A percentile compares a stretch with the other conserved stretches of the same genome.
Evolutionary conservation across 1,140 invertebrate species (phyloP).

Genomic region (Pinna nobilis): DNA sequence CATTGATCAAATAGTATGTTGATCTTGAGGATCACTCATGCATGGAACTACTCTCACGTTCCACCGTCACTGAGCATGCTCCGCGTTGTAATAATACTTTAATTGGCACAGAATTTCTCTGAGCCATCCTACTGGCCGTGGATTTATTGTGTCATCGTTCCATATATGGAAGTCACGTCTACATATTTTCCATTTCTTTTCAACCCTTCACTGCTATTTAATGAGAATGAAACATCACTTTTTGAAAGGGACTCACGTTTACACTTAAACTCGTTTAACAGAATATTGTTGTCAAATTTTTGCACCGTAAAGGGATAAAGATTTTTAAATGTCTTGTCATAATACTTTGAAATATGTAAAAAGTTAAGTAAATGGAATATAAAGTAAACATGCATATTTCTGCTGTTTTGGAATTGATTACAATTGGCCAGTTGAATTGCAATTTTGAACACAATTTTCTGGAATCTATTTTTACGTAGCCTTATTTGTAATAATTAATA

Average conservation of each 20-base stretch:
- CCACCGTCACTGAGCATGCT: slow-evolving; percentile 40
- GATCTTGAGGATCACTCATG: slow-evolving; percentile 28
- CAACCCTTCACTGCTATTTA: slow-evolving; percentile 17
- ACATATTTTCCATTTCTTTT: slow-evolving; percentile 12
- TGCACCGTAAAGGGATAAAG: slow-evolving; percentile 1
- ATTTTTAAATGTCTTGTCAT: background rate
- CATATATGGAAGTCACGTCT: slow-evolving; percentile 22
- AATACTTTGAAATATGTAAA: background rate
- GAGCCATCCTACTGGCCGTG: background rate
- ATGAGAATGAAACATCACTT: slow-evolving; percentile 23
- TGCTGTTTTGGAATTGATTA: background rate
- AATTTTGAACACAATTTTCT: too few relatives aligned
- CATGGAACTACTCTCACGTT: slow-evolving; percentile 41
- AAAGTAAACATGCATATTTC: slow-evolving; percentile 8
- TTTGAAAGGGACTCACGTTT: slow-evolving; percentile 9
- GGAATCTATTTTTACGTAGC: too few relatives aligned
- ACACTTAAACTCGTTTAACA: slow-evolving; percentile 5
- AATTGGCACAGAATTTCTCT: slow-evolving; percentile 20
- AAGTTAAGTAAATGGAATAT: background rate
- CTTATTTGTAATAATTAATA: too few relatives aligned
- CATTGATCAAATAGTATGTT: slow-evolving; percentile 39
- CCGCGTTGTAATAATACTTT: too few relatives aligned
- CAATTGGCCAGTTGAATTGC: background rate
- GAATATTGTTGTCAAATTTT: slow-evolving; percentile 5
- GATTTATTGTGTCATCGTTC: slow-evolving; percentile 15